Conservation (phyloP, 2,888 invertebrate species). For the Griposia aprilina region DNA sequence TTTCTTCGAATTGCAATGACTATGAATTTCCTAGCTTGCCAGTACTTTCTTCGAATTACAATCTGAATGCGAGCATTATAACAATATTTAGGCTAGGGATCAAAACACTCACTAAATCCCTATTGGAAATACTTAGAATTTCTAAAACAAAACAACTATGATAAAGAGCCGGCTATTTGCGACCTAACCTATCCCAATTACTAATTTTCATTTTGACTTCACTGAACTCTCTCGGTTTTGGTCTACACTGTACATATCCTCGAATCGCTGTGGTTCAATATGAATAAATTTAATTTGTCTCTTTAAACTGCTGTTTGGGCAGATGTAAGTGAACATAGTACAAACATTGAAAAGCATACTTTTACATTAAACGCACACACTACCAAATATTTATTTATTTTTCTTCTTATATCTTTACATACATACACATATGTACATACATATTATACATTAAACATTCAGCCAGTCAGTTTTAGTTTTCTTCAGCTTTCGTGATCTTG, state of each 20-base stretch:
- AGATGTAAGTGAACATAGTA: not conserved
- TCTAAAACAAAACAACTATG: not conserved
- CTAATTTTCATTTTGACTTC: slow-evolving; percentile 9
- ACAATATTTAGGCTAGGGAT: not conserved
- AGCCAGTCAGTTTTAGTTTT: not conserved
- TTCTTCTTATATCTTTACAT: too few species aligned
- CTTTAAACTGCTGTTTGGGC: slow-evolving; percentile 2
- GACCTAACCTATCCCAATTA: not conserved
- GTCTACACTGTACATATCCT: not conserved
- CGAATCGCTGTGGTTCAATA: not conserved
- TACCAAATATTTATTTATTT: not conserved
- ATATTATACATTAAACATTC: not conserved
- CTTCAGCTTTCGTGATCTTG: not conserved
- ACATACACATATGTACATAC: too few species aligned
- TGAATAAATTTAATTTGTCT: slow-evolving; percentile 2
- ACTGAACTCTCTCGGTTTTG: not conserved
- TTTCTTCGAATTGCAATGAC: not conserved
- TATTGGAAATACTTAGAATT: not conserved
- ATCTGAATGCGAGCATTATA: not conserved
- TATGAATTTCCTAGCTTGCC: not conserved
- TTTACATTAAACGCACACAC: not conserved
- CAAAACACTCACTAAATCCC: slow-evolving; percentile 5
- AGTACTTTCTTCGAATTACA: not conserved
- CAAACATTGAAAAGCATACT: not conserved
- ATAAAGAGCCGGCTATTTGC: not conserved